These are phyloP conservation scores for Coecobrya sp. DNA, from an alignment of 2,888 invertebrate species.

Conservation along the genomic window DNA sequence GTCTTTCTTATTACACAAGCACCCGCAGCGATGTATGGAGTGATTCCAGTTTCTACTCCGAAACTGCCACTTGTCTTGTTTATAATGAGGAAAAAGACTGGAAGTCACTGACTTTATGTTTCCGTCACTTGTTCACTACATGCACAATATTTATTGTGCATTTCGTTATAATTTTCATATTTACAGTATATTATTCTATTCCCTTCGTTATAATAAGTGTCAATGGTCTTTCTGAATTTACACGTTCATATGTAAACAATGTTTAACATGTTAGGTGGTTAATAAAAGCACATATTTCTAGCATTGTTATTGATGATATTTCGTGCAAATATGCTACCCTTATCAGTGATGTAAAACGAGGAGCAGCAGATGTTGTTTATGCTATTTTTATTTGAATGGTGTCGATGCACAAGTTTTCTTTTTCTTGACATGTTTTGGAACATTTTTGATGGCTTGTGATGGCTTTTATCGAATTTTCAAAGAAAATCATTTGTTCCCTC, in stretches of 20 bases:
- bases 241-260: too few species aligned
- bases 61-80: background rate
- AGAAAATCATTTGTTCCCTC: background rate
- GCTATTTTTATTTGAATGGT: too few species aligned
- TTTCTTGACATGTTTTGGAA: too few species aligned
- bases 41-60: background rate
- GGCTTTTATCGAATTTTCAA: conserved; percentile 6
- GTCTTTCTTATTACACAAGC: conserved; percentile 70
- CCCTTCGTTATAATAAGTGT: too few species aligned
- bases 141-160: background rate
- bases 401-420: too few species aligned
- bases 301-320: too few species aligned
- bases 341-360: too few species aligned
- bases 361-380: too few species aligned
- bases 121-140: conserved; percentile 14
- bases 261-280: too few species aligned
- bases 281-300: too few species aligned
- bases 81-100: background rate
- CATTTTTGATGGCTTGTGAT: background rate
- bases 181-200: background rate
- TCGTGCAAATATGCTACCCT: too few species aligned
- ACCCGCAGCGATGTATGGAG: conserved; percentile 75
- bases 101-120: conserved; percentile 53
- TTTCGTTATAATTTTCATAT: background rate
- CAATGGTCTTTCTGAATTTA: too few species aligned